These are phyloP conservation scores for Bemisia tabaci DNA, from an alignment of 1,140 invertebrate species.

Conservation along the genomic window DNA sequence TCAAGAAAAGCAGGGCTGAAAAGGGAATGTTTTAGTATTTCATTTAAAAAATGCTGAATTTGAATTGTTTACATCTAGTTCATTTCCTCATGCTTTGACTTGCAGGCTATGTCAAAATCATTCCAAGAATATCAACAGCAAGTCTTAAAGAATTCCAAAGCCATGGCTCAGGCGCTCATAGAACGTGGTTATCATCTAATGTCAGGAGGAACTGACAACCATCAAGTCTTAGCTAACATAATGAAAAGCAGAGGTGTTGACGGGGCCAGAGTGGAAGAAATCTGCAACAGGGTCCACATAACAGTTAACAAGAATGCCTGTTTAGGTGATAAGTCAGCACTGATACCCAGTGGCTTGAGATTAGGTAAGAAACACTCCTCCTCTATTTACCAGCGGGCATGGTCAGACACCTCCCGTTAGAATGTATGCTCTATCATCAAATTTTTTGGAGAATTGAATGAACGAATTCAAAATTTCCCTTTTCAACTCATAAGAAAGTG, in stretches of 20 bases:
- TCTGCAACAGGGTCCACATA: constrained; percentile 80
- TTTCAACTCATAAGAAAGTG: too few species aligned
- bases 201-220: constrained; percentile 36
- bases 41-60: too few species aligned
- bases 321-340: constrained; percentile 87
- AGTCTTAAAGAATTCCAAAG: constrained; percentile 31
- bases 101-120: constrained; percentile 46
- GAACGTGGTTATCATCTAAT: constrained; percentile 28
- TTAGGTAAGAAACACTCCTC: constrained; percentile 43
- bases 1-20: too few species aligned
- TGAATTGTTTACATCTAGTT: too few species aligned
- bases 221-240: constrained; percentile 35
- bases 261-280: constrained; percentile 72
- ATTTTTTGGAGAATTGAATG: too few species aligned
- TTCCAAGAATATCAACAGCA: constrained; percentile 78
- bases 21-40: too few species aligned
- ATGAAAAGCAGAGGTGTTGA: constrained; percentile 50
- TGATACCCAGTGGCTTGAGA: constrained; percentile 85
- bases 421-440: too few species aligned
- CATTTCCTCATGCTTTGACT: too few species aligned
- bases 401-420: too few species aligned
- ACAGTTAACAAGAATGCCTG: constrained; percentile 96
- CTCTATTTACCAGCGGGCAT: too few species aligned
- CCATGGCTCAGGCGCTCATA: constrained; percentile 26
- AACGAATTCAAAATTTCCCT: too few species aligned